Base-by-base conservation (phyloP, 2,113 vertebrate genomes). In the Gambusia holbrooki region DNA sequence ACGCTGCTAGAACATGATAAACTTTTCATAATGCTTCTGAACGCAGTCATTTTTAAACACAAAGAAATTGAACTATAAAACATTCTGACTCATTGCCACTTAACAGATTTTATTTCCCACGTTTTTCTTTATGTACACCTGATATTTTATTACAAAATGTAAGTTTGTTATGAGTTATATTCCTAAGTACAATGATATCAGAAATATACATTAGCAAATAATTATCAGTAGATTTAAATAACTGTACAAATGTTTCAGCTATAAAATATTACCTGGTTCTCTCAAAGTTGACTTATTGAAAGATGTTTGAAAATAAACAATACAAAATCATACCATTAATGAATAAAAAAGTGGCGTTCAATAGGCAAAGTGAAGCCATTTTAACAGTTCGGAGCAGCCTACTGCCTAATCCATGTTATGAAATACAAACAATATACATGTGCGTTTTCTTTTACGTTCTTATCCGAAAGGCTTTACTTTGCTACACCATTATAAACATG, bases 291-390 rank as follows among this genome's bases (percentile, higher is more conserved):
- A 2, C 17, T 73, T 65, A 65, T 45, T 70, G 19, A 64, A 29
- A 63, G 30, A 60, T 54, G 1, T 72, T 67, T 72, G 32, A 73
- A 78, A 76, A 90, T 25, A 88, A 90, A 86, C 17, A 69, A 85
- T 86, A 92, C 13, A 89, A 90, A 90, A 92, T 27, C 81, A 67
- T 42, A 89, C 51, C 17, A 54, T 54, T 66, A 79, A 87, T 29
- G 84, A 76, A 86, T 84, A 72, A 77, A 32, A 67, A 33, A 19
- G 22, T 25, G 4, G 4, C 30, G 15, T 29, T 73, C 54, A 45
- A 74, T 66, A 29, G 17, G 66, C 69, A 77, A 74, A 78, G 15
- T 30, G 30, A 51, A 51, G 30, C 19, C 11, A 66, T 84, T 84
- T 85, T 29, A 77, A 81, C 71, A 83, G 58, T 54, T 64, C 67